Evolutionary conservation across 2,888 invertebrate species (phyloP).

Genomic region (Cacoxenus indagator): DNA sequence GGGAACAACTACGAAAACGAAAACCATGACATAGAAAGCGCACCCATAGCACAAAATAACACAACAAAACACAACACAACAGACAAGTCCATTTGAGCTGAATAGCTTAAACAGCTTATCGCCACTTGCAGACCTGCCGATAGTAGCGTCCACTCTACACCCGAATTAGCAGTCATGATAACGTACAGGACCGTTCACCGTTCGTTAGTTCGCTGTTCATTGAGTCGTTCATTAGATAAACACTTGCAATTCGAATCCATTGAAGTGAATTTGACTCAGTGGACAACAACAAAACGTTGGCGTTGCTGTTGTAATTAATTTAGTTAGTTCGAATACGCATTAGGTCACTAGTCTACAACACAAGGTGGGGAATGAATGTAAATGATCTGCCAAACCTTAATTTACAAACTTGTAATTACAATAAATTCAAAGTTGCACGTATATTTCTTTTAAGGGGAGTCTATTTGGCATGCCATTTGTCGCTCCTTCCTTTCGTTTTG

Average conservation of each 20-base stretch:
- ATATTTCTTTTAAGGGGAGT: too few relatives aligned
- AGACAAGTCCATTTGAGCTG: not conserved
- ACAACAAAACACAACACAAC: not conserved
- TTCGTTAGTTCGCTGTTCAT: not conserved
- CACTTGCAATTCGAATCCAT: too few relatives aligned
- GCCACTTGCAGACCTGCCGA: not conserved
- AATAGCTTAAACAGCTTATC: not conserved
- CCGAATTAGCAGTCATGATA: too few relatives aligned
- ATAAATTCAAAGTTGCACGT: too few relatives aligned
- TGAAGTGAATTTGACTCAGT: too few relatives aligned
- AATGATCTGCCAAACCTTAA: too few relatives aligned
- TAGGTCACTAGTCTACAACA: not conserved
- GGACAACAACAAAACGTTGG: not conserved
- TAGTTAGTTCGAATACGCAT: constrained; percentile 12
- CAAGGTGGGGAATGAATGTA: not conserved
- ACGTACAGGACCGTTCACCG: too few relatives aligned
- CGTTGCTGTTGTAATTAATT: constrained; percentile 10
- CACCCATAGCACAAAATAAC: not conserved
- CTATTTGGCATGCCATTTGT: not conserved
- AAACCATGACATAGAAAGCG: not conserved
- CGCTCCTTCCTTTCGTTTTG: not conserved
- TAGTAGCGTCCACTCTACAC: too few relatives aligned
- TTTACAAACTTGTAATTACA: too few relatives aligned
- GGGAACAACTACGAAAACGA: not conserved
- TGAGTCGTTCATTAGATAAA: too few relatives aligned